Evolutionary conservation across 2,113 vertebrate genomes (phyloP).

Genomic region (Gadus chalcogrammus): DNA sequence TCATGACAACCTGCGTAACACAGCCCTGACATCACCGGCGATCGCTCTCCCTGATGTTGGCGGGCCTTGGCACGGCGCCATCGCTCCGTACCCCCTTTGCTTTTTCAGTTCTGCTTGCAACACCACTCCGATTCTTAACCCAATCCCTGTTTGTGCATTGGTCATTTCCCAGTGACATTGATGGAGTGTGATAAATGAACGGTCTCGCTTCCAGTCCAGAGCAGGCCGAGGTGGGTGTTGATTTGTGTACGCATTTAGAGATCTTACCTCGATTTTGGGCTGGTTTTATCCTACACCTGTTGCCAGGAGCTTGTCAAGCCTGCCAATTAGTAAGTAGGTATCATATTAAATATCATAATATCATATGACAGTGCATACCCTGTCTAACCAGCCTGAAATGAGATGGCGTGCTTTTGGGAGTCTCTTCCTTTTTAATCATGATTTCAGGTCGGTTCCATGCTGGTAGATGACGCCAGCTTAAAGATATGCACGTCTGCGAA

Average conservation of each 20-base stretch:
- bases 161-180: slow-evolving; percentile 26
- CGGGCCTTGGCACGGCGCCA: slow-evolving; percentile 50
- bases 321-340: slow-evolving; percentile 27
- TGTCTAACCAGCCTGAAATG: slow-evolving; percentile 23
- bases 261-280: neutral
- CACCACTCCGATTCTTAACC: neutral
- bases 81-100: slow-evolving; percentile 27
- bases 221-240: slow-evolving; percentile 16
- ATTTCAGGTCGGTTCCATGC: slow-evolving; percentile 7
- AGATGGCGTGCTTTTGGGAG: neutral
- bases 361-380: slow-evolving; percentile 7
- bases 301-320: slow-evolving; percentile 33
- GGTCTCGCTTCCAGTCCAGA: slow-evolving; percentile 1
- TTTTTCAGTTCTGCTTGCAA: slow-evolving; percentile 26
- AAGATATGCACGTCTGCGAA: slow-evolving; percentile 23
- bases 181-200: slow-evolving; percentile 29
- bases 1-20: slow-evolving; percentile 60
- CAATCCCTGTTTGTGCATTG: slow-evolving; percentile 25
- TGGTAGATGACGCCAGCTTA: slow-evolving; percentile 4
- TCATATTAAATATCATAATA: neutral
- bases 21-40: slow-evolving; percentile 55
- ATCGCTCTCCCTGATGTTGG: slow-evolving; percentile 44
- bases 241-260: slow-evolving; percentile 1
- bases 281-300: slow-evolving; percentile 21
- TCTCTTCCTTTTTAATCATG: neutral